Evolutionary conservation across 2,113 vertebrate genomes (phyloP).

Genomic region (Urocolius indicus): DNA sequence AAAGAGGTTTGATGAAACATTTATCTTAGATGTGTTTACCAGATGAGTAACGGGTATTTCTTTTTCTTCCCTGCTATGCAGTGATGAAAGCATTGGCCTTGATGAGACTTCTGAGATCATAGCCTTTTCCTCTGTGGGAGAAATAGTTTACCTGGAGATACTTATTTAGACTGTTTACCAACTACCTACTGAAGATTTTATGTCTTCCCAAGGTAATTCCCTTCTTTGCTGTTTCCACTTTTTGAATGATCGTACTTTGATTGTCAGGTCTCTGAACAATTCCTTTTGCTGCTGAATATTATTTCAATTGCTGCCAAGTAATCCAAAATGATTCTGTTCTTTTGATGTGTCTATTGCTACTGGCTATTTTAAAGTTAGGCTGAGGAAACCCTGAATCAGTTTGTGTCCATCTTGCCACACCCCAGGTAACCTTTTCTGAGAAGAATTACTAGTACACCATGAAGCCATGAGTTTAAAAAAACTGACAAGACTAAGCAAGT

Average conservation of each 20-base stretch:
- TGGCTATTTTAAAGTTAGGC: neutral
- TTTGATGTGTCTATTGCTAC: neutral
- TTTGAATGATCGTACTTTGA: neutral
- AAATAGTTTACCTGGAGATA: neutral
- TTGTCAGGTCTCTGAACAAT: neutral
- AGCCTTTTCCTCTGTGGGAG: neutral
- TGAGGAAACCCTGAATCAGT: neutral
- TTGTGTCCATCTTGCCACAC: neutral
- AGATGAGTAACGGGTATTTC: neutral
- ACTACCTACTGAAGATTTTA: neutral
- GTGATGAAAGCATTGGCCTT: neutral
- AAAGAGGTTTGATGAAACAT: neutral
- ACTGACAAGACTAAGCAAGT: neutral
- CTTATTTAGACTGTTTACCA: neutral
- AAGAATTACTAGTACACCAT: neutral
- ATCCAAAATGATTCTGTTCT: neutral
- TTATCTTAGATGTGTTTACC: neutral
- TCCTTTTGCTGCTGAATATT: neutral
- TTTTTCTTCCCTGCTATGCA: neutral
- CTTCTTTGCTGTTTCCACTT: neutral
- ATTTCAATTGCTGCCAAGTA: neutral
- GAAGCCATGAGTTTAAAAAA: neutral
- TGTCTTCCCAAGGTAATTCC: neutral
- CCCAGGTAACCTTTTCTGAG: neutral
- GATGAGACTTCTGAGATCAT: fast-evolving